phyloP scores from a whole-genome alignment of 2,888 invertebrate species.

The Congeria kusceri region DNA sequence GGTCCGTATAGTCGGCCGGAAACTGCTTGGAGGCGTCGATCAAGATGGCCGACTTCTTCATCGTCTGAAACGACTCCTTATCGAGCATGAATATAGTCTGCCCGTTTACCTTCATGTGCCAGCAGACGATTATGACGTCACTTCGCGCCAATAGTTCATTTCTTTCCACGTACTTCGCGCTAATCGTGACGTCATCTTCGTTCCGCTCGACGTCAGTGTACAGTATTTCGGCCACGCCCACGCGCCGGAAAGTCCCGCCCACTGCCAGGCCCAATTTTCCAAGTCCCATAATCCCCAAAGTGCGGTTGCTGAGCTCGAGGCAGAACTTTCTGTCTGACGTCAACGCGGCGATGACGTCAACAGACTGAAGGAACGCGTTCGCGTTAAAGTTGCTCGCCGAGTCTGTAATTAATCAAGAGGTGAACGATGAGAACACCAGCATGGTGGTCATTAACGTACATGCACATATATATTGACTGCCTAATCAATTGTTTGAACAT shows the following conservation, averaged over 20 bases:
- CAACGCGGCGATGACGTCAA: conserved; percentile 38
- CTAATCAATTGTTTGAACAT: too few species aligned
- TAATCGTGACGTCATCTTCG: conserved; percentile 87
- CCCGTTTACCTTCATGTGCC: conserved; percentile 91
- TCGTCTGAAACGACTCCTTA: conserved; percentile 90
- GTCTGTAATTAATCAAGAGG: conserved; percentile 20
- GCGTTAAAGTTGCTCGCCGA: conserved; percentile 31
- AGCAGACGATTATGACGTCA: conserved; percentile 94
- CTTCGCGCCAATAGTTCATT: conserved; percentile 90
- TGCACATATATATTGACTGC: too few species aligned
- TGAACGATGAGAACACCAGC: too few species aligned
- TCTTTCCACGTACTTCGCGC: conserved; percentile 89
- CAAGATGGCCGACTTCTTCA: conserved; percentile 94
- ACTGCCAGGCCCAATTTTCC: conserved; percentile 88
- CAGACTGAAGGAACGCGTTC: conserved; percentile 56
- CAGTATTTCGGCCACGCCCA: conserved; percentile 90
- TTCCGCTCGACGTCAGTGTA: conserved; percentile 89
- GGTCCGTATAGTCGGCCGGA: conserved; percentile 90
- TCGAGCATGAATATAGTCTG: conserved; percentile 89
- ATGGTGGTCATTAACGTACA: too few species aligned
- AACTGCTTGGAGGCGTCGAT: conserved; percentile 92
- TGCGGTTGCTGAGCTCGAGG: conserved; percentile 87
- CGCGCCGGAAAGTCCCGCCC: conserved; percentile 90
- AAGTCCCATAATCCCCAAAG: conserved; percentile 87
- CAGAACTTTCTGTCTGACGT: conserved; percentile 47